These are phyloP conservation scores for Drosophila prosaltans DNA, from an alignment of 1,140 invertebrate species.

Conservation along the genomic window DNA sequence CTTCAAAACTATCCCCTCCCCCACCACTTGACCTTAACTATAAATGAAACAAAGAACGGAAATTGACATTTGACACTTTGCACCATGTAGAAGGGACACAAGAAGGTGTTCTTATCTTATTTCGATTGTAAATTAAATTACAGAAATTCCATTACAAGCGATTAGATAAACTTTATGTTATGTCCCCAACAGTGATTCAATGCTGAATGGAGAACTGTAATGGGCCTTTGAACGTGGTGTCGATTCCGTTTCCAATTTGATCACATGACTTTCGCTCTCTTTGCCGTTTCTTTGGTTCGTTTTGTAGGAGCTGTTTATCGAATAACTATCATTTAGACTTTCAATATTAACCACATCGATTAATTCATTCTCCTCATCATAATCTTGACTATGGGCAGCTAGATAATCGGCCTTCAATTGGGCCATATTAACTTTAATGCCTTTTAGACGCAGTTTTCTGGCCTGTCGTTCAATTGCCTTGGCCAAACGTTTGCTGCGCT, in stretches of 20 bases:
- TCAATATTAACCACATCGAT: slow-evolving; percentile 84
- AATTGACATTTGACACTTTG: too few species aligned
- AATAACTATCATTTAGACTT: slow-evolving; percentile 85
- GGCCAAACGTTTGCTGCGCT: slow-evolving; percentile 93
- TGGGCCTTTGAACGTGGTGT: slow-evolving; percentile 21
- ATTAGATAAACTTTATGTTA: slow-evolving; percentile 28
- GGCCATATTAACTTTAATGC: slow-evolving; percentile 93
- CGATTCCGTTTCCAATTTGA: slow-evolving; percentile 28
- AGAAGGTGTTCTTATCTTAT: neutral
- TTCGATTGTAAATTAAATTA: neutral
- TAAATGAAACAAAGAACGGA: too few species aligned
- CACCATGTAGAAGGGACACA: neutral
- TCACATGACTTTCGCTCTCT: neutral
- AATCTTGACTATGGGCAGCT: slow-evolving; percentile 84
- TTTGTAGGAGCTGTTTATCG: slow-evolving; percentile 84
- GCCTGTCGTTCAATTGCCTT: slow-evolving; percentile 97
- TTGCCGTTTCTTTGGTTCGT: slow-evolving; percentile 46
- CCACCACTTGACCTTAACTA: too few species aligned
- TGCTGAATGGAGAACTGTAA: slow-evolving; percentile 88
- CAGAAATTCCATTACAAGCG: neutral
- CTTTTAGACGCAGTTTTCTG: slow-evolving; percentile 93
- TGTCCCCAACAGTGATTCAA: slow-evolving; percentile 88
- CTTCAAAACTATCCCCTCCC: too few species aligned
- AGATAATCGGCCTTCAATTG: slow-evolving; percentile 92
- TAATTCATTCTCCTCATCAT: slow-evolving; percentile 85